Evolutionary conservation across 2,113 vertebrate species (phyloP), one percentile per base, ranked within the genome.

Genomic region (Irena cyanogastra): DNA sequence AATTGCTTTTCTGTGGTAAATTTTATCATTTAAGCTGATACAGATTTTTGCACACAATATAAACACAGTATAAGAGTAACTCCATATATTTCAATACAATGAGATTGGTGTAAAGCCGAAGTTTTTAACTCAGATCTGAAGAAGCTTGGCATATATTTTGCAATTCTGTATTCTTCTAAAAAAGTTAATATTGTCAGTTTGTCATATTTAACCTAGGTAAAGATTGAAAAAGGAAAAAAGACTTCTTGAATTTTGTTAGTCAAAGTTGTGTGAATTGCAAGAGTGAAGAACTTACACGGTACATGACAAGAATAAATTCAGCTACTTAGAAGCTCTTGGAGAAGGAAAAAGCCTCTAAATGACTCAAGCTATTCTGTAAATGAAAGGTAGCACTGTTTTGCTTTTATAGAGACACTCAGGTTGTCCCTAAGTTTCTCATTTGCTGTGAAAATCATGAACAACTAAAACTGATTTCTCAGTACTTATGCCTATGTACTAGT

Each of bases 1-100:
- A 42, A 31, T n/a, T 71, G 31, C 7, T 66, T 68, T 16, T 6
- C 54, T 2, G 3, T 27, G 11, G 24, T 24, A 53, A 59, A 27
- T 66, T 45, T 53, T 63, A 22, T 66, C 1, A 53, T 56, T 90
- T 82, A 57, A 45, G 5, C 6, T 63, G 14, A 24, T 26, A 53
- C 17, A 44, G 15, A 13, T 53, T 79, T 86, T 1, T 8, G 71
- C 26, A 37, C 4, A 5, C 0, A 1, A 4, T 52, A 30, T 30
- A 52, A 77, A 83, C 7, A n/a, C 20, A 37, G 22, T 27, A 8
- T 5, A 83, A 71, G 6, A 64, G 4, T 30, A 90, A 52, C 6
- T 3, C 5, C 9, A 41, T 1, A 47, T 23, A 60, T 35, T 59
- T 83, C 9, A 68, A 22, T 28, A 59, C 8, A 45, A 53, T 35